These are phyloP conservation scores for Drosophila pallidifrons DNA, from an alignment of 1,140 invertebrate species.

Conservation along the genomic window DNA sequence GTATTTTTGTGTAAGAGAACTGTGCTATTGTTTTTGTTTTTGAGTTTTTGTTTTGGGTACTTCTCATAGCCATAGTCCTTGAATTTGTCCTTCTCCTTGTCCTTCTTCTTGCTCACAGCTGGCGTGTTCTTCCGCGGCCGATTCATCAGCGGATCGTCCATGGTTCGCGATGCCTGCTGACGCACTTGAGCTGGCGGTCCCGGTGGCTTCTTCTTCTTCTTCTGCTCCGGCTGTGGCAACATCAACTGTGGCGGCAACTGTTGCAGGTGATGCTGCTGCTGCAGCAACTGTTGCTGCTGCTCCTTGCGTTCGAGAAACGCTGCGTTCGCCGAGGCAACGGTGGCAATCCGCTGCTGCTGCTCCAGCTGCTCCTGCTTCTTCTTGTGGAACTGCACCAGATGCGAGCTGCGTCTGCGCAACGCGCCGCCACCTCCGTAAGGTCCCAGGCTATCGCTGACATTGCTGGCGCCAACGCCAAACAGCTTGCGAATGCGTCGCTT, in stretches of 20 bases:
- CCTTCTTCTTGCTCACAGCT: constrained; percentile 64
- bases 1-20: constrained; percentile 10
- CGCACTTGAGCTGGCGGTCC: constrained; percentile 74
- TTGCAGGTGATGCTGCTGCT: constrained; percentile 12
- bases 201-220: constrained; percentile 78
- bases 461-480: constrained; percentile 65
- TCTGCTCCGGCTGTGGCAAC: constrained; percentile 53
- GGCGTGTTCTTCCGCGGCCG: constrained; percentile 64
- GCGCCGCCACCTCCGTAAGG: constrained; percentile 57
- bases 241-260: constrained; percentile 36
- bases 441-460: constrained; percentile 37
- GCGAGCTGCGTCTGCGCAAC: constrained; percentile 72
- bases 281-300: constrained; percentile 42
- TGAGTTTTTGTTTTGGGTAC: constrained; percentile 50
- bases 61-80: constrained; percentile 75
- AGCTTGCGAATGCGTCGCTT: constrained; percentile 74
- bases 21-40: constrained; percentile 13
- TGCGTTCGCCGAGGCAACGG: constrained; percentile 75
- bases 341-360: constrained; percentile 77
- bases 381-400: constrained; percentile 72
- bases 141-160: constrained; percentile 82
- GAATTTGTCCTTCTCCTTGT: constrained; percentile 53
- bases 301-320: constrained; percentile 66
- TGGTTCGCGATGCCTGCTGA: constrained; percentile 72
- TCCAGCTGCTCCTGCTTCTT: constrained; percentile 71